phyloP scores from a whole-genome alignment of 2,888 invertebrate genomes.

The Tortrix viridana region DNA sequence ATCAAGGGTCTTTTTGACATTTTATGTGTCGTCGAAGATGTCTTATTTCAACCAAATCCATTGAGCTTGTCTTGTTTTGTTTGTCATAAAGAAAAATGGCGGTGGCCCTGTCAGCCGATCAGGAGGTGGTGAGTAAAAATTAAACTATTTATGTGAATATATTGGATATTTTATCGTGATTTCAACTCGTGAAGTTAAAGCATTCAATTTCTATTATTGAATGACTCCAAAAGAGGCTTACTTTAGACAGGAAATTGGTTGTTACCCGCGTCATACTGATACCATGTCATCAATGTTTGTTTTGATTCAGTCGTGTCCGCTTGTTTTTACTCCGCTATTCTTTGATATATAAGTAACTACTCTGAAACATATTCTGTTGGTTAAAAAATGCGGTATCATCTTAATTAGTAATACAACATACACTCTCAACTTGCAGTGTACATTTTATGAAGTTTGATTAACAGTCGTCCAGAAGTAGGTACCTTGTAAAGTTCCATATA shows the following conservation, averaged over 20 bases:
- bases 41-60: constrained; percentile 43
- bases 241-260: constrained; percentile 44
- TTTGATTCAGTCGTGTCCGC: constrained; percentile 66
- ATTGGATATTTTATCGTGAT: constrained; percentile 2
- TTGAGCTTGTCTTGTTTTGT: constrained; percentile 35
- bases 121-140: constrained; percentile 88
- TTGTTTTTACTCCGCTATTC: constrained; percentile 22
- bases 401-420: background rate
- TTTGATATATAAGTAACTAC: background rate
- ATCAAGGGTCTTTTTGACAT: background rate
- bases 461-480: no score
- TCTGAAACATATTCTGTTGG: background rate
- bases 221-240: constrained; percentile 2
- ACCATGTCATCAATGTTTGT: constrained; percentile 82
- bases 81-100: constrained; percentile 79
- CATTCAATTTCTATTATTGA: constrained; percentile 10
- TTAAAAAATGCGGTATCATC: background rate
- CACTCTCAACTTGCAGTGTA: no score
- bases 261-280: constrained; percentile 58
- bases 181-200: background rate
- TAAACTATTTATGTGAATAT: constrained; percentile 44
- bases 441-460: no score
- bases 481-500: no score
- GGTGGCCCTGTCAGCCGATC: constrained; percentile 90
- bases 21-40: constrained; percentile 34